A percentile compares a stretch with the other conserved stretches of the same genome.
phyloP scores from a whole-genome alignment of 2,888 invertebrate genomes.

The Sarcophaga variegata region DNA sequence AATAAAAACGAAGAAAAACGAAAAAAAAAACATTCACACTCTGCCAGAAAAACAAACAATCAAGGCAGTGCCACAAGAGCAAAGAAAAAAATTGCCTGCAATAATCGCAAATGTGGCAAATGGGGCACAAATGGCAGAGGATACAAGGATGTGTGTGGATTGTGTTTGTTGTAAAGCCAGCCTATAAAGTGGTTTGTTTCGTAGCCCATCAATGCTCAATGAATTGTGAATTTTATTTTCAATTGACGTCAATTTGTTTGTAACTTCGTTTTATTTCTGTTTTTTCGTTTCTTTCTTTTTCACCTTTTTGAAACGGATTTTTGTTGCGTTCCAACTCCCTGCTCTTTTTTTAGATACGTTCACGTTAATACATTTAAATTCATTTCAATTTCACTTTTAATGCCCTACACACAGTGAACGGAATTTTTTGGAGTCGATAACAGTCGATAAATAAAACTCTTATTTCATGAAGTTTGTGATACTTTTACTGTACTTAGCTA shows the following conservation, averaged over 20 bases:
- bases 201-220: constrained; percentile 73
- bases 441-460: too few species aligned
- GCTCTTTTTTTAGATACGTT: not conserved
- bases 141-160: too few species aligned
- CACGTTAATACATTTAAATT: constrained; percentile 34
- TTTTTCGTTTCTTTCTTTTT: constrained; percentile 2
- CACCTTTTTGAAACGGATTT: constrained; percentile 20
- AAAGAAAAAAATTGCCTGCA: not conserved
- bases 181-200: constrained; percentile 60
- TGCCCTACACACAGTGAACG: constrained; percentile 8
- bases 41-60: not conserved
- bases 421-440: not conserved
- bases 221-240: constrained; percentile 75
- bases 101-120: not conserved
- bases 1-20: too few species aligned
- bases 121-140: not conserved
- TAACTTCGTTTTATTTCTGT: constrained; percentile 27
- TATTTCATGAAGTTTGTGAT: too few species aligned
- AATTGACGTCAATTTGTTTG: constrained; percentile 75
- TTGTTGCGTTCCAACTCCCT: not conserved
- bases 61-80: not conserved
- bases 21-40: not conserved
- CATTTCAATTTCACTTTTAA: constrained; percentile 46
- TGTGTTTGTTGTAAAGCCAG: constrained; percentile 50
- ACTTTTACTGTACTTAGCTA: too few species aligned